Conservation (phyloP, 92 coral and sea anemone genomes). For the Paragorgia papillata region DNA sequence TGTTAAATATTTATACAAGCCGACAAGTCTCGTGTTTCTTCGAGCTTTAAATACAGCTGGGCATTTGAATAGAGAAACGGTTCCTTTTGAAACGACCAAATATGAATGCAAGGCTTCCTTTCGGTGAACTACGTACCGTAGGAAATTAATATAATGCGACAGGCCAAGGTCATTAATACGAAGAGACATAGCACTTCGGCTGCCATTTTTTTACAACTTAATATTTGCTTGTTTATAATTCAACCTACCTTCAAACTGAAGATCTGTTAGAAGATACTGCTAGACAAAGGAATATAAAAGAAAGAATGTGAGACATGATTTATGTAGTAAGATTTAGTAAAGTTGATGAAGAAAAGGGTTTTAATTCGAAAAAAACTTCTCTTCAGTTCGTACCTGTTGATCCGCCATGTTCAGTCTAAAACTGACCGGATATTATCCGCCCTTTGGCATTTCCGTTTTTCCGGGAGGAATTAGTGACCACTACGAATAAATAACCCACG, state of each 20-base stretch:
- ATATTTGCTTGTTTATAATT: background rate
- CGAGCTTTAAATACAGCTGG: no score
- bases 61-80: no score
- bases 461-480: no score
- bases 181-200: background rate
- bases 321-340: background rate
- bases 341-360: background rate
- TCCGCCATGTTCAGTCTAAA: conserved; percentile 25
- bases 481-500: no score
- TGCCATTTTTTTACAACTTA: background rate
- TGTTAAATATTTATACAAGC: no score
- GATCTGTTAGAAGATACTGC: conserved; percentile 89
- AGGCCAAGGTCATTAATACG: background rate
- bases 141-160: background rate
- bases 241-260: conserved; percentile 89
- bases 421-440: conserved; percentile 7
- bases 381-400: conserved; percentile 21
- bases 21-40: no score
- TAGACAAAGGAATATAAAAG: conserved; percentile 63
- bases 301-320: background rate
- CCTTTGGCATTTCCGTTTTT: background rate
- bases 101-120: no score
- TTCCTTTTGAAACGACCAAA: no score
- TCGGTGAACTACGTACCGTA: no score
- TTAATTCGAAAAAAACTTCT: background rate